A percentile compares a stretch with the other conserved stretches of the same genome.
Evolutionary conservation across 2,797 vertebrate genomes (phyloP).

Genomic region (Emydoidea blandingii): DNA sequence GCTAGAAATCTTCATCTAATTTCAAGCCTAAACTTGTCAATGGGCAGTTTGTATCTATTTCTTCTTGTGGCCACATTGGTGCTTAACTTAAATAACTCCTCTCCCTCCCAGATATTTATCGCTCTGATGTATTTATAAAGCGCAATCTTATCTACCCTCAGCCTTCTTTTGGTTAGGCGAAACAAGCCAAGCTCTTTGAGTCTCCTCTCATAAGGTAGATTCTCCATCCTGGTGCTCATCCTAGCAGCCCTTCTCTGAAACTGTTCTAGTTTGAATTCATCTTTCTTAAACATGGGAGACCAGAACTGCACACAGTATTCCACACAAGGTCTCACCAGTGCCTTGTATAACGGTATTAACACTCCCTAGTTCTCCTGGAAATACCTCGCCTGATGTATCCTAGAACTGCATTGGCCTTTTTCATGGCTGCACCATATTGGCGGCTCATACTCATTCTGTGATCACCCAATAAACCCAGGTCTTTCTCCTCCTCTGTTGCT

Average conservation of each 20-base stretch:
- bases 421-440: background rate
- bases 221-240: background rate
- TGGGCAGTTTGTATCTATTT: background rate
- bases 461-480: background rate
- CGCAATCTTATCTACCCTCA: background rate
- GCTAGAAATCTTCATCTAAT: background rate
- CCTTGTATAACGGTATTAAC: background rate
- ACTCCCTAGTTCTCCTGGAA: background rate
- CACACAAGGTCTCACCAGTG: too few relatives aligned
- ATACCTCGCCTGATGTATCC: background rate
- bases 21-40: background rate
- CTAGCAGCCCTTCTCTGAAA: background rate
- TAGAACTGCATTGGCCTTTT: background rate
- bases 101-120: background rate
- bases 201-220: too few relatives aligned
- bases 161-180: background rate
- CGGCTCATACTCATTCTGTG: background rate
- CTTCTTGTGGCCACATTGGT: background rate
- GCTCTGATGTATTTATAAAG: background rate
- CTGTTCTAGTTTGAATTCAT: too few relatives aligned
- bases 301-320: too few relatives aligned
- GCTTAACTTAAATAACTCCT: background rate
- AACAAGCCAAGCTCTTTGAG: background rate
- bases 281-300: too few relatives aligned
- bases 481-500: background rate